Base-by-base conservation (phyloP, 2,113 vertebrate genomes). In the Poeciliopsis prolifica region DNA sequence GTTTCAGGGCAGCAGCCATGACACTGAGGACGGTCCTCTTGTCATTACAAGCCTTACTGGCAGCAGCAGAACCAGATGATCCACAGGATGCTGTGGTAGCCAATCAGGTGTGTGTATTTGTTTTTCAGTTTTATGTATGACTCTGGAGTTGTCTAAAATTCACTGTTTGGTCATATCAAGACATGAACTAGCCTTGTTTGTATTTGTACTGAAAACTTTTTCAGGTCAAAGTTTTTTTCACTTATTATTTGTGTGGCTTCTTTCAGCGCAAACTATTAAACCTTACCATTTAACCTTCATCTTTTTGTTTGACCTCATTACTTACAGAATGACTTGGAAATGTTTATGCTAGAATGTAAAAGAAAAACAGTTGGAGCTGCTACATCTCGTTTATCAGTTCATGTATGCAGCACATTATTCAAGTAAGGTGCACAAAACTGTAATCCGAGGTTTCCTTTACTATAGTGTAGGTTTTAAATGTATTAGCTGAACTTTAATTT, bases 11-110 rank as follows among this genome's bases (percentile, higher is more conserved):
- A 12, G 98, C 98, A 79, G 98, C 98, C 61, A 99, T 99, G 98
- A 99, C 98, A 78, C 94, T 99, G 85, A 94, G 98, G 89, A 99
- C 98, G 6, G 98, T 99, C 86, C 96, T 99, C 84, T 92, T 99
- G 94, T 99, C 98, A 0, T 95, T 99, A 93, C 98, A 99, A 95
- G 98, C 98, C 0, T 94, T 99, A 80, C 78, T 99, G 95, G 98
- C 98, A 87, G 98, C 98, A 29, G 98, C 98, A 87, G 98, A 99
- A 83, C 98, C 98, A 82, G 98, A 99, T 80, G 97, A 97, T 85
- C 97, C 97, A 65, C 97, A 98, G 81, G 97, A 98, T 26, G 97
- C 97, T 44, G 97, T 99, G 90, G 97, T 98, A 93, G 97, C 97
- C 89, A 97, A 97, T 93, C 97, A 98, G 96, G 97, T 97, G 7